Evolutionary conservation across 2,113 vertebrate genomes (phyloP).

Genomic region (Cranoglanis bouderius): DNA sequence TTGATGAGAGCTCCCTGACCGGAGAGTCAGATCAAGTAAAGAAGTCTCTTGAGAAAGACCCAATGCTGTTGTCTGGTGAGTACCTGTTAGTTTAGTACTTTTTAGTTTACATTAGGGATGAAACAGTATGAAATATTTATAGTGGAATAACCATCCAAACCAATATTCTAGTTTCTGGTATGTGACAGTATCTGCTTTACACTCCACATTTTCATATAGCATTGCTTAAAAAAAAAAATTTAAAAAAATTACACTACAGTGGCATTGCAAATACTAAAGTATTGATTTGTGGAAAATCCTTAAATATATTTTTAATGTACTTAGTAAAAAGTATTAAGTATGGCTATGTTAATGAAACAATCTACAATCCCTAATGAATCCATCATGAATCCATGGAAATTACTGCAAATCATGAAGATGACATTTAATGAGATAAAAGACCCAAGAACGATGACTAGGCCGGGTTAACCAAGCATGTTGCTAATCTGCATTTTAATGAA

Average conservation of each 20-base stretch:
- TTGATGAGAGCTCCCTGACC: conserved; percentile 94
- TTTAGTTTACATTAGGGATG: background rate
- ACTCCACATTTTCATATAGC: background rate
- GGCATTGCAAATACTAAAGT: background rate
- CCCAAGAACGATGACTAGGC: background rate
- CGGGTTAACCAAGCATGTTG: background rate
- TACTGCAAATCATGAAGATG: background rate
- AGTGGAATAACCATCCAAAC: background rate
- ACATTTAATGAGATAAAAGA: background rate
- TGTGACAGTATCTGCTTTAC: too few relatives aligned
- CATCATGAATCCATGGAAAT: background rate
- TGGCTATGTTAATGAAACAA: background rate
- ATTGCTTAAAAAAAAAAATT: background rate
- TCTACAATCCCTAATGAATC: background rate
- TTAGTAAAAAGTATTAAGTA: background rate
- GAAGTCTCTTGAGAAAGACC: conserved; percentile 90
- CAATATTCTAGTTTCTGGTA: background rate
- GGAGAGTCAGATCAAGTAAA: conserved; percentile 95
- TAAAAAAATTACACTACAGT: too few relatives aligned
- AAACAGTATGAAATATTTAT: background rate
- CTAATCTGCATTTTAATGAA: conserved; percentile 29
- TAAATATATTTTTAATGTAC: background rate
- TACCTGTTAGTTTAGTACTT: background rate
- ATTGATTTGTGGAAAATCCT: background rate
- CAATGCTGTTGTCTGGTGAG: conserved; percentile 93